Conservation (phyloP, 2,113 vertebrate genomes). For the Grammomys dolichurus region DNA sequence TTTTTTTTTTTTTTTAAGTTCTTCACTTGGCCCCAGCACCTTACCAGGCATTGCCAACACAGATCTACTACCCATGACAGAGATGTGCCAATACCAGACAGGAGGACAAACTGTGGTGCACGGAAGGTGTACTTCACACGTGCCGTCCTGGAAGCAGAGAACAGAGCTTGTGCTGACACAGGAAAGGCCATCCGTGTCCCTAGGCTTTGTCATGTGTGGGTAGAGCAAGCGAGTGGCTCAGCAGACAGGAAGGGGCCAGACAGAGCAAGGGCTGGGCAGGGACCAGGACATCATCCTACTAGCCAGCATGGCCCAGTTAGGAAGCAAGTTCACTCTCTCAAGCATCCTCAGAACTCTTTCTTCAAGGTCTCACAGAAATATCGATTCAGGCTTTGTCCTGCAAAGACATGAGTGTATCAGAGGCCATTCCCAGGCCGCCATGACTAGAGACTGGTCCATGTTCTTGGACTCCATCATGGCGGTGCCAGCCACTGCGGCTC, state of each 20-base stretch:
- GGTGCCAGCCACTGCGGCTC: neutral
- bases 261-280: neutral
- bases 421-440: neutral
- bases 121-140: neutral
- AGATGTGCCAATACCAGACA: neutral
- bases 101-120: neutral
- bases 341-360: neutral
- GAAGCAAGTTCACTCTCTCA: neutral
- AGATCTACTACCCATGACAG: neutral
- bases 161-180: neutral
- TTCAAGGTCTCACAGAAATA: neutral
- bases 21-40: neutral
- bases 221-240: neutral
- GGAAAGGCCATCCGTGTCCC: neutral
- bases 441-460: neutral
- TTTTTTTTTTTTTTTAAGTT: neutral
- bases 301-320: fast-evolving
- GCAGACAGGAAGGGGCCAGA: neutral
- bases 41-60: neutral
- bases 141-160: neutral
- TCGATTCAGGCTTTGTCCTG: neutral
- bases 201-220: neutral
- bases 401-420: neutral
- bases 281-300: neutral
- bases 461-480: neutral